phyloP scores from a whole-genome alignment of 2,888 invertebrate species.

The Macrophya annulata region DNA sequence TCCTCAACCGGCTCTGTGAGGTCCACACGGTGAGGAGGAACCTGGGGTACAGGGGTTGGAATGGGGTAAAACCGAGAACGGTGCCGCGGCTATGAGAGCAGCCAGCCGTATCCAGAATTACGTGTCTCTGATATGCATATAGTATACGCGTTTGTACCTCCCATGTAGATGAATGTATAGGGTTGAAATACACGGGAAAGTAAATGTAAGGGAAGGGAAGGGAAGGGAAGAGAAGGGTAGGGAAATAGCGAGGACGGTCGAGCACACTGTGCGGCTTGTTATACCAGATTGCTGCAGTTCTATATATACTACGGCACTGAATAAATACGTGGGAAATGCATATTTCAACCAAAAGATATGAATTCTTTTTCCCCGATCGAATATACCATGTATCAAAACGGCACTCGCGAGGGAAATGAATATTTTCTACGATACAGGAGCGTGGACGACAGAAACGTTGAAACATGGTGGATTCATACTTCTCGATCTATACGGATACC shows the following conservation, averaged over 20 bases:
- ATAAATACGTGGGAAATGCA: conserved; percentile 51
- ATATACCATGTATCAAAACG: conserved; percentile 16
- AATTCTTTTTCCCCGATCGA: conserved; percentile 13
- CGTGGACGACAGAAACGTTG: not conserved
- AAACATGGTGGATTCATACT: conserved; percentile 26
- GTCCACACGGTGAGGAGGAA: conserved; percentile 42
- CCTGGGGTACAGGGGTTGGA: conserved; percentile 60
- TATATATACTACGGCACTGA: conserved; percentile 37
- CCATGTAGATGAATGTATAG: conserved; percentile 1
- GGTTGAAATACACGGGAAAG: conserved; percentile 6
- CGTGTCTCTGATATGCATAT: conserved; percentile 65
- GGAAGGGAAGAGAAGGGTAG: not conserved
- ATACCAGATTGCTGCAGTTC: conserved; percentile 42
- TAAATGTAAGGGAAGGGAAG: not conserved
- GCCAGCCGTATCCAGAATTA: conserved; percentile 67
- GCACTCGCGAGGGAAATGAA: conserved; percentile 22
- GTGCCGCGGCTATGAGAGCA: conserved; percentile 45
- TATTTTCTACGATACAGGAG: conserved; percentile 40
- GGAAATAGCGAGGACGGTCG: conserved; percentile 17
- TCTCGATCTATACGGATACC: not conserved
- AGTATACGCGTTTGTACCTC: conserved; percentile 38
- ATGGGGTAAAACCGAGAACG: conserved; percentile 46
- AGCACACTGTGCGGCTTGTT: conserved; percentile 40
- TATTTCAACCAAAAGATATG: conserved; percentile 46
- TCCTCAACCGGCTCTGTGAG: conserved; percentile 16